These are phyloP conservation scores for Melanaphis sacchari DNA, from an alignment of 1,140 invertebrate genomes.

Conservation along the genomic window DNA sequence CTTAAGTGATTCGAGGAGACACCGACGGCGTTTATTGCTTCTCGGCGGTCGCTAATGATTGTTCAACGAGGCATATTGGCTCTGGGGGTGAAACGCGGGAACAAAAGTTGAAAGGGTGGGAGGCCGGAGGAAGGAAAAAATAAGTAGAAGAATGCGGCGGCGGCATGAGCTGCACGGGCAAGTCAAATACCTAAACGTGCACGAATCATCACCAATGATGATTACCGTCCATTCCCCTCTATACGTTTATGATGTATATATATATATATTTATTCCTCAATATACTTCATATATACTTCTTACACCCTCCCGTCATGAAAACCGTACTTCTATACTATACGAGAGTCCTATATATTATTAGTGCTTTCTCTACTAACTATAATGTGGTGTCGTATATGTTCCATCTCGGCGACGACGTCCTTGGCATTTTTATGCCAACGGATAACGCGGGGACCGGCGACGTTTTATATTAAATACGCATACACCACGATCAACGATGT, in stretches of 20 bases:
- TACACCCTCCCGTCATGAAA: not conserved
- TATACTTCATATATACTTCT: constrained; percentile 20
- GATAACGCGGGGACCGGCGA: not conserved
- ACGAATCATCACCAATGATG: constrained; percentile 33
- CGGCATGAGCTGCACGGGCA: not conserved
- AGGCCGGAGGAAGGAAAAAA: not conserved
- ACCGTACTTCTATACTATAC: constrained; percentile 7
- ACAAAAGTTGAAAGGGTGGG: not conserved
- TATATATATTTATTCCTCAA: not conserved
- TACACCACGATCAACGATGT: not conserved
- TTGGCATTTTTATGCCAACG: constrained; percentile 38
- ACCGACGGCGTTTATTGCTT: constrained; percentile 32
- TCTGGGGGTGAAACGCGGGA: not conserved
- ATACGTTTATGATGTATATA: not conserved
- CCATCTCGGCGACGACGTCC: not conserved
- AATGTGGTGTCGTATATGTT: not conserved
- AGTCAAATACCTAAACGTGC: constrained; percentile 47
- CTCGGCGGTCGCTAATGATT: constrained; percentile 46
- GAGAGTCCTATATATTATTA: constrained; percentile 27
- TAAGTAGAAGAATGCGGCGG: constrained; percentile 41
- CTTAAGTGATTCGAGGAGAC: not conserved
- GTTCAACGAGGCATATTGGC: constrained; percentile 31
- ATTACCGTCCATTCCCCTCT: constrained; percentile 30
- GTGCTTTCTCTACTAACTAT: constrained; percentile 14
- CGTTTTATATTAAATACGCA: constrained; percentile 39